Percentiles rank a stretch among this genome's conserved stretches.
phyloP scores from a whole-genome alignment of 2,888 invertebrate genomes.

The Cheilosia scutellata region DNA sequence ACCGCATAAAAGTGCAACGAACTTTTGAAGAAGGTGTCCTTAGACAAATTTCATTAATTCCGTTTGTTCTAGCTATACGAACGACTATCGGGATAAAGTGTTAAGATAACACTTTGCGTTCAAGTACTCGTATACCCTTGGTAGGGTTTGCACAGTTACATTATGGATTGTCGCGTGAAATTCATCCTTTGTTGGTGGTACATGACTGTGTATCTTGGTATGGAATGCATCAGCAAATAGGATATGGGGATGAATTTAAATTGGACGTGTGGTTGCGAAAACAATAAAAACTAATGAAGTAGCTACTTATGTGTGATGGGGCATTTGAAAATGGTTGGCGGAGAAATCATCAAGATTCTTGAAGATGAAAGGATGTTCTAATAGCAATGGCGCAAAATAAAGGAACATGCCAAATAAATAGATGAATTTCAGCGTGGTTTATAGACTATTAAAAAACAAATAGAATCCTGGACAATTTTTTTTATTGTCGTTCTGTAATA shows the following conservation, averaged over 20 bases:
- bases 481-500: too few relatives aligned
- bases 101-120: slow-evolving; percentile 30
- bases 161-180: slow-evolving; percentile 44
- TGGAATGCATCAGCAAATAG: neutral
- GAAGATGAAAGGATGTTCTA: neutral
- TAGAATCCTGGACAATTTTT: too few relatives aligned
- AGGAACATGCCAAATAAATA: too few relatives aligned
- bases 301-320: neutral
- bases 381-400: slow-evolving; percentile 1
- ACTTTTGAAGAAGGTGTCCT: slow-evolving; percentile 17
- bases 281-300: slow-evolving; percentile 1
- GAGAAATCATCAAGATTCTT: slow-evolving; percentile 9
- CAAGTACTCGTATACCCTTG: neutral
- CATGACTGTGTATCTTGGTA: neutral
- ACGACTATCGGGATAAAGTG: slow-evolving; percentile 14
- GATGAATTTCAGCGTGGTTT: too few relatives aligned
- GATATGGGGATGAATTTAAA: neutral
- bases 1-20: slow-evolving; percentile 33
- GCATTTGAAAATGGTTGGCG: slow-evolving; percentile 1
- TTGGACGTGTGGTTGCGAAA: neutral
- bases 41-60: slow-evolving; percentile 13
- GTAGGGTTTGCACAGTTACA: slow-evolving; percentile 27
- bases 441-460: too few relatives aligned
- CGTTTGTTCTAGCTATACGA: slow-evolving; percentile 5
- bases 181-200: slow-evolving; percentile 20